Evolutionary conservation across 2,797 vertebrate genomes (phyloP), one percentile per base, ranked within the genome.

Genomic region (Lateolabrax maculatus): DNA sequence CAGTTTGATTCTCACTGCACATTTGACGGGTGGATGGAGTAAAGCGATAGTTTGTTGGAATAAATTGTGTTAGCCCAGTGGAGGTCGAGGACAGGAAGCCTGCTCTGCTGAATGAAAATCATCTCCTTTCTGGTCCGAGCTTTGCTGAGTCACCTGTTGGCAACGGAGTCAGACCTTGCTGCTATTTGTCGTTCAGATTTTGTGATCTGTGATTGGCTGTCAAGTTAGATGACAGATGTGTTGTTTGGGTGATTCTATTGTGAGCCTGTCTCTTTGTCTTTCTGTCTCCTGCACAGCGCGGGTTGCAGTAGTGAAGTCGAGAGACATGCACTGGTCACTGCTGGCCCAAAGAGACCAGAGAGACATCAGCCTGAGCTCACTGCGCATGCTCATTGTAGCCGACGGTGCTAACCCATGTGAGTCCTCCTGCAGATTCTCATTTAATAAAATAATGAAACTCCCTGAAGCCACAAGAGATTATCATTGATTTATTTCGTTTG

Each of bases 301-400:
- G 52, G 96, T 97, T 12, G 98, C 97, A 0, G 96, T 99, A 86
- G 97, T 99, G 43, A 99, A 99, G 87, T 99, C 98, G 1, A 96
- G 98, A n/a, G 98, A 99, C 94, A 99, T 99, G 98, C 98, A 99
- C 93, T 99, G 98, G 98, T 98, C 98, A 60, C 97, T 99, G 65
- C 89, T 99, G 90, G 97, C 98, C 73, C 98, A 99, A 93, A 94
- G 97, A 84, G 98, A 98, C 83, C 98, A 99, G 93, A 95, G 96
- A 29, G 97, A 99, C 15, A 88, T 99, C 90, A 98, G 96, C 86
- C 95, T 99, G 80, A 96, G 97, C 89, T 99, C 97, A 0, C 88
- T 99, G 64, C 95, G 98, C 27, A 97, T 99, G 97, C 93, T 99
- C 29, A 95, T 99, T 1, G 98, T 99, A 71, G 97, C 98, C 0